Base-by-base conservation (phyloP, 1,140 invertebrate genomes). In the Zaprionus africanus region DNA sequence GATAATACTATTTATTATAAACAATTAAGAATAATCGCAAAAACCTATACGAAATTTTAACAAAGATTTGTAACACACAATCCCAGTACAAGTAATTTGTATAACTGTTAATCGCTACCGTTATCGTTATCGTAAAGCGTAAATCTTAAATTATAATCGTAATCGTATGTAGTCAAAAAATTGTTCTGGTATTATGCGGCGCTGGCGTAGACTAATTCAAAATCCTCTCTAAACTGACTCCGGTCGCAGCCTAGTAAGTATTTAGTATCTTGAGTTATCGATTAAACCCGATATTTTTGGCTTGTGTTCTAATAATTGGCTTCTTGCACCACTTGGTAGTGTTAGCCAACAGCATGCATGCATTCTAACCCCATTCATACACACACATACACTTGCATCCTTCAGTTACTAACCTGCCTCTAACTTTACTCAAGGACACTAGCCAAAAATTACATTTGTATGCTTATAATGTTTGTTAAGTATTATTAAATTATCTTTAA, bases 181-280 rank as follows among this genome's bases (percentile, higher is more conserved):
- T 60, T 65, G 64, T 61, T 64, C 28, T 78, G 65, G 76, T 70
- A 70, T 61, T 70, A 59, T 68, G 56, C 60, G 72, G 73, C 65
- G 34, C 79, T 79, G 82, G 71, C 77, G 67, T 76, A 80, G 67
- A 72, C 49, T 73, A 51, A 73, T 61, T 66, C n/a, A 51, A 73
- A 73, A 59, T 17, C 6, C 41, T 43, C 54, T 51, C 19, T 24
- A 22, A 49, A 49, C 69, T 46, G 24, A 64, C 56, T 65, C 61
- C 69, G 63, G 22, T 60, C 63, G 49, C 58, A 82, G 82, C 76
- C 66, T 82, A 62, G 82, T 85, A 85, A 85, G 82, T 85, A 85
- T 84, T 28, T 61, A 86, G 82, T 85, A 85, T 84, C 41, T 60
- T 70, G 56, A 72, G 67, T 77, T 65, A 66, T 60, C 46, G 17